Conservation (phyloP, 2,113 vertebrate species). For the Arizona elegans region DNA sequence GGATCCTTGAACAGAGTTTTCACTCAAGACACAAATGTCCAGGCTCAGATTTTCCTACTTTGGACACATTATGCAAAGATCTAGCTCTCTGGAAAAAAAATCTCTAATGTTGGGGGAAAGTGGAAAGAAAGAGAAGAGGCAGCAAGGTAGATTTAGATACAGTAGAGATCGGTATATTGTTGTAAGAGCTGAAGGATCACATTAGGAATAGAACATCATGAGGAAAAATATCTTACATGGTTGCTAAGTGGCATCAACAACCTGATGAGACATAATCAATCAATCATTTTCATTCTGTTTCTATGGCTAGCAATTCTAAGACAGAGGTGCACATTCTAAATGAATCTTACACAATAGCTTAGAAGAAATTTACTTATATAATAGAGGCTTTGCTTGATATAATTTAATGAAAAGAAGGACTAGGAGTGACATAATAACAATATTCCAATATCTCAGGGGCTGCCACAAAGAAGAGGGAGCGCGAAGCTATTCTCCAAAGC, state of each 20-base stretch:
- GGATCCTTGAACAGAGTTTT: background rate
- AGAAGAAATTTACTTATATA: background rate
- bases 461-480: no score
- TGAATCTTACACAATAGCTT: constrained; percentile 41
- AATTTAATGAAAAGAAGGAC: no score
- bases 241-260: background rate
- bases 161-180: background rate
- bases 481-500: no score
- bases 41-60: background rate
- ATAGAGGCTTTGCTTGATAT: background rate
- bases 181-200: background rate
- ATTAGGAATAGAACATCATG: background rate
- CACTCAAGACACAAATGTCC: background rate
- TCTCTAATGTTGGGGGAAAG: background rate
- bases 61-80: background rate
- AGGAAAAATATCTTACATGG: background rate
- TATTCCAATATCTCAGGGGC: no score
- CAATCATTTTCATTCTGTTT: constrained; percentile 44
- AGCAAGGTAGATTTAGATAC: background rate
- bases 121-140: background rate
- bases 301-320: constrained; percentile 17
- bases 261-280: background rate
- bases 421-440: no score
- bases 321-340: constrained; percentile 31
- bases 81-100: background rate